Evolutionary conservation across 2,797 vertebrate species (phyloP).

Genomic region (Furcifer pardalis): DNA sequence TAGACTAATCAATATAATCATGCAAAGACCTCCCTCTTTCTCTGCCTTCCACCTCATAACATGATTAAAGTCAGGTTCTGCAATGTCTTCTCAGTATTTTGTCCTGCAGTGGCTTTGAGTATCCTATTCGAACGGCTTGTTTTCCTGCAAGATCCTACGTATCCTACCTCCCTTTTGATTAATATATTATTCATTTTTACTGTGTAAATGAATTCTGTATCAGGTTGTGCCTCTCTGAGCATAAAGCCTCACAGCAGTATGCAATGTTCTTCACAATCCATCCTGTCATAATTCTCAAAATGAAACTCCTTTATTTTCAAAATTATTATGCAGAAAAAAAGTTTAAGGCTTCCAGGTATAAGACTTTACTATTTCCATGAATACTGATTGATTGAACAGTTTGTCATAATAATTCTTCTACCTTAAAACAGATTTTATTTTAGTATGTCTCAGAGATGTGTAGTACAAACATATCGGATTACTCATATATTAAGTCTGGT

Average conservation of each 20-base stretch:
- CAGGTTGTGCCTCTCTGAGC: not conserved
- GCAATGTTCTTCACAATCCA: not conserved
- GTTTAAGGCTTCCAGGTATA: not conserved
- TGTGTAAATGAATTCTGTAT: not conserved
- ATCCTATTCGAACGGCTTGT: not conserved
- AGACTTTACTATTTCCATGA: not conserved
- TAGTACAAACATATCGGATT: not conserved
- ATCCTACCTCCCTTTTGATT: not conserved
- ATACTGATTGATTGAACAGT: not conserved
- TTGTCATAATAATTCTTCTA: not conserved
- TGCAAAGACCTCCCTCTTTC: not conserved
- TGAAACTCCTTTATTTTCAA: not conserved
- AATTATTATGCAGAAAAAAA: conserved; percentile 1
- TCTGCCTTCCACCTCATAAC: not conserved
- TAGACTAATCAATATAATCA: not conserved
- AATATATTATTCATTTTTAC: not conserved
- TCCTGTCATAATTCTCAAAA: not conserved
- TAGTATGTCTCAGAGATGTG: not conserved
- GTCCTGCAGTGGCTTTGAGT: not conserved
- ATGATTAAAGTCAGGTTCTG: not conserved
- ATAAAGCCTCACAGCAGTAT: conserved; percentile 7
- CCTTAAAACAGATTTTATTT: not conserved
- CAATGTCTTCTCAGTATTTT: not conserved
- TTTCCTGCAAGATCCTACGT: not conserved
- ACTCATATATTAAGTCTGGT: not conserved